phyloP scores from a whole-genome alignment of 2,797 vertebrate genomes.

The Amazona finschi region DNA sequence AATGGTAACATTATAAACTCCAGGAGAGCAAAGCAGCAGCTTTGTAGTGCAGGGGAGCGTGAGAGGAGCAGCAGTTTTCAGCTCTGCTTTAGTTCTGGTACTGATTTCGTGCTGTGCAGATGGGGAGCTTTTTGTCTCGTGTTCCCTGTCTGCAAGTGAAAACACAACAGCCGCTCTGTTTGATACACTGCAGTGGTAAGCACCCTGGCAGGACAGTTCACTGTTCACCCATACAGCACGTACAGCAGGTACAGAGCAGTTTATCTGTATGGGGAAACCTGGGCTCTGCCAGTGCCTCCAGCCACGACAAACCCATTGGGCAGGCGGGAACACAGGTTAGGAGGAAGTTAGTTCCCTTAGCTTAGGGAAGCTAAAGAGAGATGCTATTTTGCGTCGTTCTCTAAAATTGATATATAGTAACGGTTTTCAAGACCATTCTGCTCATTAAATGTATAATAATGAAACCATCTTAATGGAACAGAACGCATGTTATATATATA shows the following conservation, averaged over 20 bases:
- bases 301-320: not conserved
- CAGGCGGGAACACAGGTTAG: not conserved
- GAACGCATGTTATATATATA: accelerated
- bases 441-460: not conserved
- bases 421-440: not conserved
- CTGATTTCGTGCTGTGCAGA: not conserved
- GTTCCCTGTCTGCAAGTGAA: not conserved
- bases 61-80: not conserved
- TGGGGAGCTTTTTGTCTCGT: not conserved
- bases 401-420: not conserved
- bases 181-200: not conserved
- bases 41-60: not conserved
- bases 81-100: not conserved
- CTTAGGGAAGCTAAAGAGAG: not conserved
- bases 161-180: not conserved
- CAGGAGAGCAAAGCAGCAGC: not conserved
- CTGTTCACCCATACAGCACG: not conserved
- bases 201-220: not conserved
- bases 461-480: not conserved
- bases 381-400: not conserved
- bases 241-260: not conserved
- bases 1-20: not conserved
- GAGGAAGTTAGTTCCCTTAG: not conserved
- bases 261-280: not conserved
- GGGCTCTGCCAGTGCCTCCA: not conserved